Conservation (phyloP, 2,113 vertebrate species). For the Lota lota region DNA sequence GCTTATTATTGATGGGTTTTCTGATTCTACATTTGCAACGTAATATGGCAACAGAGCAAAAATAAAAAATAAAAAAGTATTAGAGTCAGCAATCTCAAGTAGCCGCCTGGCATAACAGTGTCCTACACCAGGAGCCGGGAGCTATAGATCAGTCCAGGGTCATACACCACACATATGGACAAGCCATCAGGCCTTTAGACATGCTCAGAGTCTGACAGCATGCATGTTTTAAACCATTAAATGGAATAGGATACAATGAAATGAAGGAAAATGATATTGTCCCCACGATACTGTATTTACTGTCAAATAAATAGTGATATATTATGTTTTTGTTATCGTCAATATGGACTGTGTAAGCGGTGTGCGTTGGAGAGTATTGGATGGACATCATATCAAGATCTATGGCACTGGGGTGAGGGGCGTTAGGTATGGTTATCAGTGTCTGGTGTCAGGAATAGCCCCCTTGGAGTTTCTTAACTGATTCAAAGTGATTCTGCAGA, state of each 20-base stretch:
- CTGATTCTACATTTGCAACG: too few species aligned
- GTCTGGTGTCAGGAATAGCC: slow-evolving; percentile 43
- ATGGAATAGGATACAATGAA: slow-evolving; percentile 16
- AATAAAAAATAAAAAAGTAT: too few species aligned
- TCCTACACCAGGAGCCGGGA: too few species aligned
- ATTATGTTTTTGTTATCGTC: too few species aligned
- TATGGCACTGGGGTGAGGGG: slow-evolving; percentile 52
- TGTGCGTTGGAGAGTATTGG: neutral
- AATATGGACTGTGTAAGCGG: neutral
- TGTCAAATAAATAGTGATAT: too few species aligned
- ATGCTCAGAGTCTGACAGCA: slow-evolving; percentile 43
- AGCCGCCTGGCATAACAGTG: too few species aligned
- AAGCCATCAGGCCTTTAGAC: slow-evolving; percentile 57
- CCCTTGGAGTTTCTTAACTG: slow-evolving; percentile 64
- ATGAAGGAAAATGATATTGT: slow-evolving; percentile 1
- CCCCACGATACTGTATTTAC: too few species aligned
- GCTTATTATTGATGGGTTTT: too few species aligned
- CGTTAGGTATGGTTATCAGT: slow-evolving; percentile 48
- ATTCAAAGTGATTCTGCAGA: slow-evolving; percentile 65
- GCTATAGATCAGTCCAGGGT: too few species aligned
- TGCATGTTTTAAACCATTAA: slow-evolving; percentile 21
- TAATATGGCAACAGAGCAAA: too few species aligned
- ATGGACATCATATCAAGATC: slow-evolving; percentile 50
- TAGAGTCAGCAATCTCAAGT: too few species aligned
- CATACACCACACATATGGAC: slow-evolving; percentile 65